These are phyloP conservation scores for Mythimna pallens DNA, from an alignment of 2,888 invertebrate genomes.

Conservation along the genomic window DNA sequence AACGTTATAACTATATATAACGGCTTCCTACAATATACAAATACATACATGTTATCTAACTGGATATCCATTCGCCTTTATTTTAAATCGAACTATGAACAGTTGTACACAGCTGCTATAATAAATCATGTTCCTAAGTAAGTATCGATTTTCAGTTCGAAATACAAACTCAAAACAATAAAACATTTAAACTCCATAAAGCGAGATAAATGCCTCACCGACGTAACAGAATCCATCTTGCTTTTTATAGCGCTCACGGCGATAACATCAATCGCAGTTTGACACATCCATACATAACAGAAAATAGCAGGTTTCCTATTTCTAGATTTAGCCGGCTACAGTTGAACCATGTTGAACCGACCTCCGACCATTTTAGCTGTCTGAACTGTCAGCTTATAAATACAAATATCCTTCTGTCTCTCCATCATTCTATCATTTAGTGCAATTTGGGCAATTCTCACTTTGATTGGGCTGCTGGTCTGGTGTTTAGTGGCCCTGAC, in stretches of 20 bases:
- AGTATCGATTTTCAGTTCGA: background rate
- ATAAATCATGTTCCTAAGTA: background rate
- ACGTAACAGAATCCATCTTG: slow-evolving; percentile 28
- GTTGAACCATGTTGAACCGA: background rate
- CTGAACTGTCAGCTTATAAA: background rate
- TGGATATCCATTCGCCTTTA: background rate
- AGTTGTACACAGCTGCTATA: background rate
- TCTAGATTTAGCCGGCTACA: background rate
- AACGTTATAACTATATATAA: too few relatives aligned
- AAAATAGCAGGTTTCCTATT: background rate
- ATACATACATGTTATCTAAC: too few relatives aligned
- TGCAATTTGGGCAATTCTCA: too few relatives aligned
- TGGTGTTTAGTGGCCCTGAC: too few relatives aligned
- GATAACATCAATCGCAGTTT: slow-evolving; percentile 16
- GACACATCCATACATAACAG: background rate
- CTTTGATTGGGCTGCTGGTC: too few relatives aligned
- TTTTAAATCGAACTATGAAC: background rate
- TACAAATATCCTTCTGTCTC: background rate
- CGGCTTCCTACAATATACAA: too few relatives aligned
- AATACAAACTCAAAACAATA: slow-evolving; percentile 29
- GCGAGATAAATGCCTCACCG: slow-evolving; percentile 13
- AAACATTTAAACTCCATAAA: slow-evolving; percentile 6
- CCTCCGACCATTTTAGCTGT: background rate
- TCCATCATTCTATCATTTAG: background rate
- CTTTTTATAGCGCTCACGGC: slow-evolving; percentile 5